phyloP scores from a whole-genome alignment of 2,888 invertebrate species.

The Halictus quadricinctus region DNA sequence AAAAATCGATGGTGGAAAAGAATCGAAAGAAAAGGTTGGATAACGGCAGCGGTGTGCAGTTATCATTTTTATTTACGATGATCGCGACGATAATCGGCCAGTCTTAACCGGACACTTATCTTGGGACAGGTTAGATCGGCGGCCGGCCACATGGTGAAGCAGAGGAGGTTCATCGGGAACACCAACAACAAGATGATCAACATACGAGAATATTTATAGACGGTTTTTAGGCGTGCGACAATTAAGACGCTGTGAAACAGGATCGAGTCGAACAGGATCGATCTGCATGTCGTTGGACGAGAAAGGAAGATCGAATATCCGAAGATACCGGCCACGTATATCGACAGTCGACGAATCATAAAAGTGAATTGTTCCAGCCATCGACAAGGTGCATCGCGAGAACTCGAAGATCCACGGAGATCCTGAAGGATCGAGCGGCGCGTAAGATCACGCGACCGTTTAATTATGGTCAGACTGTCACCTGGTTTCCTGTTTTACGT shows the following conservation, averaged over 20 bases:
- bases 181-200: constrained; percentile 80
- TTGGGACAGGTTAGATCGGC: constrained; percentile 74
- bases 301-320: background rate
- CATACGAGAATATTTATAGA: constrained; percentile 76
- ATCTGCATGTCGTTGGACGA: constrained; percentile 35
- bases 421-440: constrained; percentile 16
- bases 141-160: constrained; percentile 79
- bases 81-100: constrained; percentile 21
- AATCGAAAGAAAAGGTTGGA: background rate
- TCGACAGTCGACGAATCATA: constrained; percentile 8
- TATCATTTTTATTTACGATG: background rate
- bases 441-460: constrained; percentile 3
- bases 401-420: constrained; percentile 24
- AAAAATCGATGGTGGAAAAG: background rate
- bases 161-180: constrained; percentile 79
- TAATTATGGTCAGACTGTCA: constrained; percentile 29
- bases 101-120: constrained; percentile 14
- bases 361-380: background rate
- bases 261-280: constrained; percentile 13
- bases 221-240: constrained; percentile 33
- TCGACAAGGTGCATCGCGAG: background rate
- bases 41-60: background rate
- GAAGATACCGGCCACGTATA: background rate
- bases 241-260: background rate
- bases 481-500: constrained; percentile 43